phyloP scores from a whole-genome alignment of 30 jellyfish, hydroid and myxozoan species.

The Hydractinia echinata region DNA sequence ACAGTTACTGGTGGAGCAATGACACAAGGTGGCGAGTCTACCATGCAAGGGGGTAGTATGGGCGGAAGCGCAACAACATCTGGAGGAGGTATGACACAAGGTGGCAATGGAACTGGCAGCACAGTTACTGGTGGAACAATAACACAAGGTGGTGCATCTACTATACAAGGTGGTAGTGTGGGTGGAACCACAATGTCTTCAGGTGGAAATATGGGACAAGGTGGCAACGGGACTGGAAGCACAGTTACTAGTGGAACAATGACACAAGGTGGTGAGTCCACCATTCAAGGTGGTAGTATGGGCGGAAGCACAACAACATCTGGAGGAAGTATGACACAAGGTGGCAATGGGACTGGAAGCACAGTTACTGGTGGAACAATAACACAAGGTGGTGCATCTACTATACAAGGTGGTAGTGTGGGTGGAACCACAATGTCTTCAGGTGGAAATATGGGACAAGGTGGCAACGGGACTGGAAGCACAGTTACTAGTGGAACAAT shows the following conservation, averaged over 20 bases:
- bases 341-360: neutral
- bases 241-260: too few species aligned
- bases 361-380: too few species aligned
- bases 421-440: neutral
- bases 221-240: too few species aligned
- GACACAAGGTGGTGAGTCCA: neutral
- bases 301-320: neutral
- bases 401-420: too few species aligned
- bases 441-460: conserved; percentile 18
- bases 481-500: neutral
- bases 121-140: too few species aligned
- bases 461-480: neutral
- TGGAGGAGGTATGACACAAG: neutral
- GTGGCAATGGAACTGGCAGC: too few species aligned
- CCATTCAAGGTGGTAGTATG: conserved; percentile 14
- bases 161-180: too few species aligned
- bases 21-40: neutral
- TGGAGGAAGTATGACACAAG: neutral
- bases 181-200: too few species aligned
- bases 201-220: conserved; percentile 18
- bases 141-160: too few species aligned
- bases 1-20: too few species aligned
- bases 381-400: too few species aligned
- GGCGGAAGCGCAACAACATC: neutral
- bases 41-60: conserved; percentile 14